A percentile compares a stretch with the other conserved stretches of the same genome.
Evolutionary conservation across 2,888 invertebrate genomes (phyloP).

Genomic region (Acronicta leporina): DNA sequence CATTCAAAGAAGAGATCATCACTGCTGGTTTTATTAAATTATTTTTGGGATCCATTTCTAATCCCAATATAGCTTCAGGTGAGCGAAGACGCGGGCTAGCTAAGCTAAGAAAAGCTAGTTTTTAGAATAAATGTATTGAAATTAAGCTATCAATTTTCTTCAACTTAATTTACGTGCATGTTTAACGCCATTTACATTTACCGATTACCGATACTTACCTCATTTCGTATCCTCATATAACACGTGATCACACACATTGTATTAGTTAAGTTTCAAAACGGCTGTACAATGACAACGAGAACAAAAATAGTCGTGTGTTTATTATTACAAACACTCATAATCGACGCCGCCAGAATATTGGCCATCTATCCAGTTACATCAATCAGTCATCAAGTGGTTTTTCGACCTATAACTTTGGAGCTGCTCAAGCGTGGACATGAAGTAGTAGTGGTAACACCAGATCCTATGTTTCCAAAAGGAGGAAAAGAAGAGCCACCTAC

Average conservation of each 20-base stretch:
- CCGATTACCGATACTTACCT: background rate
- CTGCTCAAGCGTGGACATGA: conserved; percentile 77
- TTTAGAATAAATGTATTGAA: no score
- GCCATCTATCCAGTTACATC: conserved; percentile 69
- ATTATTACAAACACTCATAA: background rate
- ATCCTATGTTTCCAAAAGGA: conserved; percentile 66
- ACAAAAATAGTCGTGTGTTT: background rate
- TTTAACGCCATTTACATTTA: no score
- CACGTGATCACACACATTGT: background rate
- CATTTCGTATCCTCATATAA: conserved; percentile 18
- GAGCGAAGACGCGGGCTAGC: no score
- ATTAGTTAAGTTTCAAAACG: conserved; percentile 19
- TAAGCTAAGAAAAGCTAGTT: no score
- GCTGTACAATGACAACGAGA: conserved; percentile 14
- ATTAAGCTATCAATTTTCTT: no score
- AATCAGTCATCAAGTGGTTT: conserved; percentile 78
- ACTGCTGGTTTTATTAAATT: no score
- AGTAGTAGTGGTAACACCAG: conserved; percentile 72
- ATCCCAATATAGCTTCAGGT: no score
- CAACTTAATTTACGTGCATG: no score
- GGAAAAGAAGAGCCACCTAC: conserved; percentile 53
- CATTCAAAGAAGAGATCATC: no score
- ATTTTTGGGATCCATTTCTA: no score
- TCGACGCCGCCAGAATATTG: conserved; percentile 69
- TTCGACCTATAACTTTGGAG: conserved; percentile 69